These are phyloP conservation scores for Colostygia pectinataria DNA, from an alignment of 2,888 invertebrate species.

Conservation along the genomic window DNA sequence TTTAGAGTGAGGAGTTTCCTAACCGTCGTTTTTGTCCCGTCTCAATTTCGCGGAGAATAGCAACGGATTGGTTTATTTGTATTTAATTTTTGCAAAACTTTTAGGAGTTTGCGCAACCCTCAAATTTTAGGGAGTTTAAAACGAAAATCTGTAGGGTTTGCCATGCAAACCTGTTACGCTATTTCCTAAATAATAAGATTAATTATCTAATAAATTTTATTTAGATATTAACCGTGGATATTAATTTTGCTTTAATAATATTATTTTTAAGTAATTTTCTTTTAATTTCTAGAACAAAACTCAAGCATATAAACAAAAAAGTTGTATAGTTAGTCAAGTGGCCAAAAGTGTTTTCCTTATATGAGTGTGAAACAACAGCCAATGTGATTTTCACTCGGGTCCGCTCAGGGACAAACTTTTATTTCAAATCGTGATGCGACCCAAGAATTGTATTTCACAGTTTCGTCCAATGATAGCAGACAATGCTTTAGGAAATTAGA, in stretches of 20 bases:
- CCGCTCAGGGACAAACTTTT: slow-evolving; percentile 28
- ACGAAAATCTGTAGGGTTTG: no score
- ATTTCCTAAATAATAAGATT: no score
- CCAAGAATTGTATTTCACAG: slow-evolving; percentile 35
- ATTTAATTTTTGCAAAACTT: slow-evolving; percentile 29
- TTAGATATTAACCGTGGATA: no score
- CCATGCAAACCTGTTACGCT: no score
- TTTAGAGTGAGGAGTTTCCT: slow-evolving; percentile 58
- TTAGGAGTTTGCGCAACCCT: slow-evolving; percentile 1
- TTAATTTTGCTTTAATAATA: no score
- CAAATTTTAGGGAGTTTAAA: no score
- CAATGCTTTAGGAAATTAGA: slow-evolving; percentile 74
- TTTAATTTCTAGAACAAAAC: no score
- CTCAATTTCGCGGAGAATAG: slow-evolving; percentile 43
- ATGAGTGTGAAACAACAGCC: slow-evolving; percentile 1
- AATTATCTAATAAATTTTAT: no score
- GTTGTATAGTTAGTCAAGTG: no score
- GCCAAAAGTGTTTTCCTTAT: no score
- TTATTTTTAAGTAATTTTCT: no score
- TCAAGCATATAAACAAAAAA: no score
- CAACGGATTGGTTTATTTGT: slow-evolving; percentile 33
- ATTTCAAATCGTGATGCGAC: slow-evolving; percentile 26
- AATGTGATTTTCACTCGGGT: slow-evolving; percentile 12
- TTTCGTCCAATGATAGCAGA: slow-evolving; percentile 52
- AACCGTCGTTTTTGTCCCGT: slow-evolving; percentile 36